Percentiles rank a stretch among this genome's conserved stretches.
Evolutionary conservation across 2,113 vertebrate species (phyloP).

Genomic region (Amblyornis subalaris): DNA sequence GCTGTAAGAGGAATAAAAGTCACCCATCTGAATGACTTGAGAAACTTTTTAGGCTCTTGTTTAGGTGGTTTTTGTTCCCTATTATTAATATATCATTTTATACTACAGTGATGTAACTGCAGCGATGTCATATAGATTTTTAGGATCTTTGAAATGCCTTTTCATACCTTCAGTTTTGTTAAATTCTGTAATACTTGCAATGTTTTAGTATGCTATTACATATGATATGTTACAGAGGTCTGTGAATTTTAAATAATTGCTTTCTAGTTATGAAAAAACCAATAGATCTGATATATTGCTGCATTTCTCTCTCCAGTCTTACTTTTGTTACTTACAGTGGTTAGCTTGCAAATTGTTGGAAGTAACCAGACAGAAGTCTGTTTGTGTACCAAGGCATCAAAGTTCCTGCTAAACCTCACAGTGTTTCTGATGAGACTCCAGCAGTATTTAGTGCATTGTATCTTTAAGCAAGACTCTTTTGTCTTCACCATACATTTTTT

Average conservation of each 20-base stretch:
- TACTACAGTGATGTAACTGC: not conserved
- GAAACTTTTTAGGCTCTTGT: not conserved
- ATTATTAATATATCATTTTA: not conserved
- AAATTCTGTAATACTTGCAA: not conserved
- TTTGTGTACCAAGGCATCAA: not conserved
- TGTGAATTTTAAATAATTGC: not conserved
- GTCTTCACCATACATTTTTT: fast-evolving
- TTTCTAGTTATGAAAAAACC: not conserved
- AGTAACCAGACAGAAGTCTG: not conserved
- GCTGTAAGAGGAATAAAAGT: not conserved
- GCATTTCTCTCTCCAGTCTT: not conserved
- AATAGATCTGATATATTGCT: not conserved
- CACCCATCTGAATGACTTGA: not conserved
- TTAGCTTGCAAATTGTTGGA: not conserved
- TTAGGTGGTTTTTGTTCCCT: not conserved
- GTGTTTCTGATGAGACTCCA: not conserved
- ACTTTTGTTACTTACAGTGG: not conserved
- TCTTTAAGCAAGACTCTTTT: not conserved
- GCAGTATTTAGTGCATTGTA: not conserved
- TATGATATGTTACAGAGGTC: not conserved
- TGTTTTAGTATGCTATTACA: not conserved
- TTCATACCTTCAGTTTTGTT: not conserved
- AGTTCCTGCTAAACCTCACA: not conserved
- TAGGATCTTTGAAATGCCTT: not conserved
- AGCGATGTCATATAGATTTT: not conserved